These are phyloP conservation scores for Tineola bisselliella DNA, from an alignment of 2,888 invertebrate genomes.

Conservation along the genomic window DNA sequence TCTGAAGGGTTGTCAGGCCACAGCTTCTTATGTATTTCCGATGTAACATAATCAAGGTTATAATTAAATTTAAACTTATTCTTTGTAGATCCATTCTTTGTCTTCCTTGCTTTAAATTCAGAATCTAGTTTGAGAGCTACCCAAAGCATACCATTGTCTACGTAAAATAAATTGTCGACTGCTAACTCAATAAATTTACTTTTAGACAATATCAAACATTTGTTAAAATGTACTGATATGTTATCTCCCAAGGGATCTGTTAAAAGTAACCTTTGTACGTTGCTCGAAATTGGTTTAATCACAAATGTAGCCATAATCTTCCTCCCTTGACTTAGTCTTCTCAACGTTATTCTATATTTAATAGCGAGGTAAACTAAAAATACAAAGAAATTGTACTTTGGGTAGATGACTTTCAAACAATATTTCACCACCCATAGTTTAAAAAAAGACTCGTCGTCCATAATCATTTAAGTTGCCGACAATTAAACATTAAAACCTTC, in stretches of 20 bases:
- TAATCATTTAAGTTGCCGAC: slow-evolving; percentile 25
- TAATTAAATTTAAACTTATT: slow-evolving; percentile 27
- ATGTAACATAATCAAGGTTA: slow-evolving; percentile 39
- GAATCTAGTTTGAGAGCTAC: slow-evolving; percentile 40
- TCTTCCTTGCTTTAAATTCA: slow-evolving; percentile 32
- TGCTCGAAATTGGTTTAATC: slow-evolving; percentile 35
- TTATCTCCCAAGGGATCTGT: slow-evolving; percentile 36
- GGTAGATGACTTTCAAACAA: slow-evolving; percentile 55
- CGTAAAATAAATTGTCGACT: slow-evolving; percentile 55
- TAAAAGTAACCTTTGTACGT: slow-evolving; percentile 30
- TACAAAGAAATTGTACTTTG: slow-evolving; percentile 51
- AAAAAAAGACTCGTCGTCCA: slow-evolving; percentile 38
- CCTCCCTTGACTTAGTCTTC: slow-evolving; percentile 23
- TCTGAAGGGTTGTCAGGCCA: slow-evolving; percentile 31
- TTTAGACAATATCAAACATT: slow-evolving; percentile 48
- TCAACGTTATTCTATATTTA: slow-evolving; percentile 44
- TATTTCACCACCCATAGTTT: slow-evolving; percentile 58
- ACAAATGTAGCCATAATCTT: slow-evolving; percentile 35
- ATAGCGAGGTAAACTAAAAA: slow-evolving; percentile 53
- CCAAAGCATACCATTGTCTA: slow-evolving; percentile 56
- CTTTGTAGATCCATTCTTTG: slow-evolving; percentile 22
- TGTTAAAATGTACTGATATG: slow-evolving; percentile 35
- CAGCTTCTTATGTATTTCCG: slow-evolving; percentile 47
- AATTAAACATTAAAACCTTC: slow-evolving; percentile 12
- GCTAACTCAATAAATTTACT: slow-evolving; percentile 48